A percentile compares a stretch with the other conserved stretches of the same genome.
phyloP scores from a whole-genome alignment of 2,113 vertebrate species.

The Neopipo cinnamomea region DNA sequence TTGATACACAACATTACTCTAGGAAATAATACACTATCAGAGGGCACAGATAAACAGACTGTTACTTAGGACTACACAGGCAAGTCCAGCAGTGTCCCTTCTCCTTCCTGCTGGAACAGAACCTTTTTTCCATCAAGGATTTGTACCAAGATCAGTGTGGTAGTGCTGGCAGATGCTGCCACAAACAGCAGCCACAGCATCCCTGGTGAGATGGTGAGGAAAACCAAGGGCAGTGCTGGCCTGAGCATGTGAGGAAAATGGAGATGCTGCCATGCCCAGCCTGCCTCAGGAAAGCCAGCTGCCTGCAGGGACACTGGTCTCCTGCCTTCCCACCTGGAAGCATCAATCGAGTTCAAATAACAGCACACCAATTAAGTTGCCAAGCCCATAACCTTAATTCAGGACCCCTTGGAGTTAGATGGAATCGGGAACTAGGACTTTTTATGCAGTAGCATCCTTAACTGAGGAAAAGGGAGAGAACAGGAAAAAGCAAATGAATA shows the following conservation, averaged over 20 bases:
- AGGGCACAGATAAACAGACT: neutral
- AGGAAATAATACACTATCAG: neutral
- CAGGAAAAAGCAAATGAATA: neutral
- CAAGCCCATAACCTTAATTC: neutral
- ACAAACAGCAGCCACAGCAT: rapidly evolving
- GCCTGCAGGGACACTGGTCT: neutral
- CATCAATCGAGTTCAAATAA: neutral
- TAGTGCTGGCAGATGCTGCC: neutral
- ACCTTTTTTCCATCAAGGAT: neutral
- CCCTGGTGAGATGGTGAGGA: neutral
- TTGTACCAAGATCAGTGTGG: rapidly evolving
- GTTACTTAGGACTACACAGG: neutral
- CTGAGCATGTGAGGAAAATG: neutral
- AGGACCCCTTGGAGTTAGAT: neutral
- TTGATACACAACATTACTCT: neutral
- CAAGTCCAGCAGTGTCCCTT: neutral
- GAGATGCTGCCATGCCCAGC: neutral
- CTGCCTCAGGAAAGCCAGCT: neutral
- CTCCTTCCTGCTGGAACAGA: neutral
- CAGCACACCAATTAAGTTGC: neutral
- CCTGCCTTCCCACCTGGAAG: neutral
- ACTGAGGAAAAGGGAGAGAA: neutral
- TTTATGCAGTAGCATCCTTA: neutral
- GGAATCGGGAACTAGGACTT: neutral
- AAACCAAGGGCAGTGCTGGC: neutral